phyloP scores from a whole-genome alignment of 64 coral and sea anemone genomes.

The Exaiptasia diaphana region DNA sequence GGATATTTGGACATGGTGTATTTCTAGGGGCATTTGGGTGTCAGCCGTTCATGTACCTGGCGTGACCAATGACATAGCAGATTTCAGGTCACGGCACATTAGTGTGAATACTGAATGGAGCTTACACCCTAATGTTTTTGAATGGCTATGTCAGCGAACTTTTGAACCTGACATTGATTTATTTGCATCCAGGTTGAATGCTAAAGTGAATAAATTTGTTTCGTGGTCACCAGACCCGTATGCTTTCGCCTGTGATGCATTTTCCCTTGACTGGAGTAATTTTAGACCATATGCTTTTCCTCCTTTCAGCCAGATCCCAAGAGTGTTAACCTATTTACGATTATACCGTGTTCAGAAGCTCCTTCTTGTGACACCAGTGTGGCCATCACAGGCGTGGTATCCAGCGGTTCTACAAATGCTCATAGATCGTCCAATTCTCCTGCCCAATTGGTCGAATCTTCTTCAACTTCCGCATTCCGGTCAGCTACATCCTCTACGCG shows the following conservation, averaged over 20 bases:
- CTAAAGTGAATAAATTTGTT: constrained; percentile 8
- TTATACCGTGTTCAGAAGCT: neutral
- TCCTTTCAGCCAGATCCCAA: constrained; percentile 39
- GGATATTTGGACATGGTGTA: constrained; percentile 1
- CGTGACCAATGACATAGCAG: neutral
- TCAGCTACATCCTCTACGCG: constrained; percentile 3
- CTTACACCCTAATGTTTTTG: constrained; percentile 15
- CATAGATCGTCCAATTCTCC: constrained; percentile 24
- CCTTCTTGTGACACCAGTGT: constrained; percentile 40
- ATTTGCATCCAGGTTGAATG: constrained; percentile 35
- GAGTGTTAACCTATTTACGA: neutral
- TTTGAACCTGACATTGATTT: constrained; percentile 40
- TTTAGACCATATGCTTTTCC: constrained; percentile 52
- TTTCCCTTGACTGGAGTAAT: constrained; percentile 17
- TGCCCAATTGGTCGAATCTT: constrained; percentile 24
- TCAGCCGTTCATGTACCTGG: constrained; percentile 18
- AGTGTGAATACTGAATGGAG: constrained; percentile 22
- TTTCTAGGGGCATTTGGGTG: neutral
- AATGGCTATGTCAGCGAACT: neutral
- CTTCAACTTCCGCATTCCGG: constrained; percentile 9
- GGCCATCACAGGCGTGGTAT: constrained; percentile 51
- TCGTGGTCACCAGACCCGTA: constrained; percentile 51
- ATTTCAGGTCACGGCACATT: constrained; percentile 6
- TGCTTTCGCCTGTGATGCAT: constrained; percentile 34
- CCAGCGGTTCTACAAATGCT: constrained; percentile 31